Evolutionary conservation across 2,888 invertebrate genomes (phyloP).

Genomic region (Pilophorus perplexus): DNA sequence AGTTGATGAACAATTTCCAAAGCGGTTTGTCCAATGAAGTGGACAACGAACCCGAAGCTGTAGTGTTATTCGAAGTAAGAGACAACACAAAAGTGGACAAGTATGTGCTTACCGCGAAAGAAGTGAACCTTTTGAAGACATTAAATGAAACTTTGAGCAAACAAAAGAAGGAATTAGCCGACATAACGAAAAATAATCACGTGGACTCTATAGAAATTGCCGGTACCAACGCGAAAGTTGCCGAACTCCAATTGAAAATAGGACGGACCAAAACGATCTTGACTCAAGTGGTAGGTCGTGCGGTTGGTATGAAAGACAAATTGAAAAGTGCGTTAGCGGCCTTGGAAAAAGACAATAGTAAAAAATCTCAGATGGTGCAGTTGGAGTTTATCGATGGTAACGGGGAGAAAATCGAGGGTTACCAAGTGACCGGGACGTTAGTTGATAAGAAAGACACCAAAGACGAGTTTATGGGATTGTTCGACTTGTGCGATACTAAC

Average conservation of each 20-base stretch:
- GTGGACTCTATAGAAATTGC: conserved; percentile 43
- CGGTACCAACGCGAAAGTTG: conserved; percentile 46
- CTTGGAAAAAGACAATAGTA: not conserved
- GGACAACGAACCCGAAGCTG: conserved; percentile 49
- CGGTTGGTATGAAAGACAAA: conserved; percentile 26
- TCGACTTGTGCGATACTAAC: conserved; percentile 45
- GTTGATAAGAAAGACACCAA: conserved; percentile 45
- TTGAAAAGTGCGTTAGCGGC: not conserved
- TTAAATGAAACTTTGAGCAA: conserved; percentile 47
- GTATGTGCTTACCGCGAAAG: conserved; percentile 49
- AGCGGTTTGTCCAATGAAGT: conserved; percentile 46
- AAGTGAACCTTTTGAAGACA: conserved; percentile 48
- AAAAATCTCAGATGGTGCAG: conserved; percentile 45
- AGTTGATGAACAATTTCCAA: conserved; percentile 45
- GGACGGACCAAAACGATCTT: conserved; percentile 46
- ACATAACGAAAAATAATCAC: conserved; percentile 41
- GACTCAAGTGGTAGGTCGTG: conserved; percentile 38
- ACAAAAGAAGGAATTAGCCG: conserved; percentile 43
- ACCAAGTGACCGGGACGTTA: conserved; percentile 46
- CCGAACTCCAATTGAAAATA: conserved; percentile 47
- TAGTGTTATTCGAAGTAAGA: conserved; percentile 49
- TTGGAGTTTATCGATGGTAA: conserved; percentile 48
- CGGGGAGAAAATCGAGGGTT: conserved; percentile 48
- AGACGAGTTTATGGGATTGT: conserved; percentile 46
- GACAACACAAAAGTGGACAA: conserved; percentile 49